Conservation (phyloP, 2,888 invertebrate species). For the Acronicta alni region DNA sequence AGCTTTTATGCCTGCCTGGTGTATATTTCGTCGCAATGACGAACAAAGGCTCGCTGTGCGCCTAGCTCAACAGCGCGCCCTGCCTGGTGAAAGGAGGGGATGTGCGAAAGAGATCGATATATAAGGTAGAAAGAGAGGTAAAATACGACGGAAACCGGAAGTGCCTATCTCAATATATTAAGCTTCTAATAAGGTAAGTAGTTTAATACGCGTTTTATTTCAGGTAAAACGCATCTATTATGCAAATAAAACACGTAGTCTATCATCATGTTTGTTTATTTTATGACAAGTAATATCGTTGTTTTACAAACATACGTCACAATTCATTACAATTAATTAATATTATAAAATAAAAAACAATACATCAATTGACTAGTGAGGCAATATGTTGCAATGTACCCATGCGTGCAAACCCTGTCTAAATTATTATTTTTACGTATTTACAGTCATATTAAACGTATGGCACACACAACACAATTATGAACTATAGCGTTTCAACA, state of each 20-base stretch:
- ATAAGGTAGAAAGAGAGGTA: too few relatives aligned
- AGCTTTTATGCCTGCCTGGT: too few relatives aligned
- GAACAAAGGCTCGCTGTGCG: too few relatives aligned
- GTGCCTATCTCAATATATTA: too few relatives aligned
- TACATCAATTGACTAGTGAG: constrained; percentile 76
- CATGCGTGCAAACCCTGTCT: constrained; percentile 60
- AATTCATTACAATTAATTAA: constrained; percentile 44
- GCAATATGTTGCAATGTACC: constrained; percentile 58
- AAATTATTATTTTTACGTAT: constrained; percentile 47
- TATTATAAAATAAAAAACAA: constrained; percentile 57
- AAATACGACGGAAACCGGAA: too few relatives aligned
- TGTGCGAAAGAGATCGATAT: too few relatives aligned
- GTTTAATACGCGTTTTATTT: too few relatives aligned
- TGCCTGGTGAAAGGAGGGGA: too few relatives aligned
- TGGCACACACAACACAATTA: constrained; percentile 51
- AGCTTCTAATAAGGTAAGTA: too few relatives aligned
- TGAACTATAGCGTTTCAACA: constrained; percentile 4
- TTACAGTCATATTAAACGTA: constrained; percentile 37
- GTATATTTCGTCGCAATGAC: too few relatives aligned
- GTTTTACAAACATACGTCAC: constrained; percentile 46
- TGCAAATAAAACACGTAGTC: constrained; percentile 6
- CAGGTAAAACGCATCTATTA: background rate
- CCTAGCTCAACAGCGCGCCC: too few relatives aligned
- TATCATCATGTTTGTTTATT: constrained; percentile 41
- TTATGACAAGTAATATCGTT: constrained; percentile 46